A percentile compares a stretch with the other conserved stretches of the same genome.
Conservation (phyloP, 2,113 vertebrate genomes). For the Dicentrarchus labrax region DNA sequence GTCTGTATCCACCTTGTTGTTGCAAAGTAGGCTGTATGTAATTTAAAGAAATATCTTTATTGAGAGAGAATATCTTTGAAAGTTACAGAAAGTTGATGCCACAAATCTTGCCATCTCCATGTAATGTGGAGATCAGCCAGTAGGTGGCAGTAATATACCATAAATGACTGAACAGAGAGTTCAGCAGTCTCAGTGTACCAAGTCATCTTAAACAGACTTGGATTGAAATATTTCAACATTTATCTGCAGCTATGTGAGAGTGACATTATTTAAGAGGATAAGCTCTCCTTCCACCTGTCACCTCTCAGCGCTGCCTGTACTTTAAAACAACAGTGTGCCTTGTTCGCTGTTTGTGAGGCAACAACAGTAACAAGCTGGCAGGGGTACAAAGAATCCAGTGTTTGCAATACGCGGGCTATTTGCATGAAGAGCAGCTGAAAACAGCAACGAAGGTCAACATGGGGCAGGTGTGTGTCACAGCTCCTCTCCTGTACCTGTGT, state of each 20-base stretch:
- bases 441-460: not conserved
- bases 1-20: not conserved
- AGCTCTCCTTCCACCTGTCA: not conserved
- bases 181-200: not conserved
- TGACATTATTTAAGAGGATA: not conserved
- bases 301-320: not conserved
- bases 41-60: not conserved
- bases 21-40: not conserved
- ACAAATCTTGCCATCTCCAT: not conserved
- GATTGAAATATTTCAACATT: not conserved
- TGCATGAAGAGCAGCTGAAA: constrained; percentile 18
- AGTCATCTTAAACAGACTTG: not conserved
- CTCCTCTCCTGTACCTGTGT: constrained; percentile 15
- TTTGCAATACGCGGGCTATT: constrained; percentile 48
- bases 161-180: not conserved
- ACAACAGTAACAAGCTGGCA: not conserved
- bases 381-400: constrained; percentile 27
- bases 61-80: not conserved
- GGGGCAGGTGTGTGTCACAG: not conserved
- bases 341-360: not conserved
- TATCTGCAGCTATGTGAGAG: not conserved
- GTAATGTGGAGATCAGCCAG: constrained; percentile 11
- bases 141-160: constrained; percentile 59
- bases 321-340: not conserved
- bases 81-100: not conserved